Evolutionary conservation across 2,888 invertebrate species (phyloP).

Genomic region (Machimus atricapillus): DNA sequence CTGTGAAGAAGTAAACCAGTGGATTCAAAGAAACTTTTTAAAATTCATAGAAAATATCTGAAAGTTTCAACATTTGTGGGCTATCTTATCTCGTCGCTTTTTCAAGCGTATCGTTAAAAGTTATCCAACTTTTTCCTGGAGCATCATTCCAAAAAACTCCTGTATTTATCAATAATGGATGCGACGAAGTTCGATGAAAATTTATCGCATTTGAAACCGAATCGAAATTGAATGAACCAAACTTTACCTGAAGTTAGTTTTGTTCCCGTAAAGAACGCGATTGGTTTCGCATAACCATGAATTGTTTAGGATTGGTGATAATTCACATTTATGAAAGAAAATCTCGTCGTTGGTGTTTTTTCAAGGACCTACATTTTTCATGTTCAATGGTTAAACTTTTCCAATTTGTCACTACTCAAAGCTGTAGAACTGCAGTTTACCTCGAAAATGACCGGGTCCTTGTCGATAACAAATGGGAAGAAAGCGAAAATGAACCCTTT

Average conservation of each 20-base stretch:
- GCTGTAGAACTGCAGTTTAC: background rate
- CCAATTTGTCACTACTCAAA: background rate
- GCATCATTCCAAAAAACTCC: background rate
- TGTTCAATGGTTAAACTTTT: background rate
- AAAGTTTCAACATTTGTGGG: background rate
- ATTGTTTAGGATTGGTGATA: background rate
- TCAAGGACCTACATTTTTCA: background rate
- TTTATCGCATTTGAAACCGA: background rate
- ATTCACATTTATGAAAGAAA: background rate
- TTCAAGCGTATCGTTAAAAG: background rate
- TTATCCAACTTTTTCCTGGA: background rate
- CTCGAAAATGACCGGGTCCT: background rate
- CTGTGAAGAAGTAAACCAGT: background rate
- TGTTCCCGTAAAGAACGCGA: background rate
- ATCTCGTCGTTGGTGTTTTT: background rate
- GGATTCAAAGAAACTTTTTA: background rate
- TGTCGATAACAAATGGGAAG: background rate
- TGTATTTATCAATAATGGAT: background rate
- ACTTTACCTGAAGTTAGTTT: background rate
- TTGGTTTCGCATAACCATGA: background rate
- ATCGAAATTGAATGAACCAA: background rate
- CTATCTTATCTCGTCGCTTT: background rate
- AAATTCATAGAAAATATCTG: background rate
- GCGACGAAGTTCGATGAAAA: background rate
- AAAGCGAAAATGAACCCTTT: background rate